Conservation (phyloP, 2,888 invertebrate species). For the Dryadula phaetusa region DNA sequence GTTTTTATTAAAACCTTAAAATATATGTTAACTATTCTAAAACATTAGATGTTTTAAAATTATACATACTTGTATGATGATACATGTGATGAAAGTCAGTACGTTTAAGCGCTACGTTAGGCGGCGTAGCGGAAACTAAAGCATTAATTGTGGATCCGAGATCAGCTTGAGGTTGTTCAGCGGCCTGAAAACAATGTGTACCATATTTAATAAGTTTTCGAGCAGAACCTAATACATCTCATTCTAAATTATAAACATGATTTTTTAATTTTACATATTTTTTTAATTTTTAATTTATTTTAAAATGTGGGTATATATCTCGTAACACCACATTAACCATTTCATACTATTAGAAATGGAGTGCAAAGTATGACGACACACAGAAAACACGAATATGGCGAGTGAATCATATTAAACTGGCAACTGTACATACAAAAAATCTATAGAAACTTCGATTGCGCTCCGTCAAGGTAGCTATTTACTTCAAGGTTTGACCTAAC, state of each 20-base stretch:
- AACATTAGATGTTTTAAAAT: not conserved
- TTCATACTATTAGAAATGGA: constrained; percentile 14
- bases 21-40: not conserved
- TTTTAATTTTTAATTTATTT: too few species aligned
- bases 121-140: constrained; percentile 93
- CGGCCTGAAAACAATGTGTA: constrained; percentile 58
- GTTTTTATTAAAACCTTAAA: constrained; percentile 1
- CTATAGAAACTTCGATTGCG: constrained; percentile 31
- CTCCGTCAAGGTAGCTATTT: constrained; percentile 38
- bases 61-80: constrained; percentile 71
- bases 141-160: constrained; percentile 90
- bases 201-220: not conserved
- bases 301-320: too few species aligned
- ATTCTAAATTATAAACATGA: too few species aligned
- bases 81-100: constrained; percentile 82
- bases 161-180: constrained; percentile 89
- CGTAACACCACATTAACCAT: too few species aligned
- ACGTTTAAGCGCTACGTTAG: constrained; percentile 94
- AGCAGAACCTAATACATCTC: too few species aligned
- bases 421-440: constrained; percentile 40
- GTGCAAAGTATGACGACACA: constrained; percentile 29
- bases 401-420: constrained; percentile 45
- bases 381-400: constrained; percentile 43
- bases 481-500: constrained; percentile 32
- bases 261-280: too few species aligned